Base-by-base conservation (phyloP, 2,113 vertebrate genomes). In the Dipodomys stephensi region DNA sequence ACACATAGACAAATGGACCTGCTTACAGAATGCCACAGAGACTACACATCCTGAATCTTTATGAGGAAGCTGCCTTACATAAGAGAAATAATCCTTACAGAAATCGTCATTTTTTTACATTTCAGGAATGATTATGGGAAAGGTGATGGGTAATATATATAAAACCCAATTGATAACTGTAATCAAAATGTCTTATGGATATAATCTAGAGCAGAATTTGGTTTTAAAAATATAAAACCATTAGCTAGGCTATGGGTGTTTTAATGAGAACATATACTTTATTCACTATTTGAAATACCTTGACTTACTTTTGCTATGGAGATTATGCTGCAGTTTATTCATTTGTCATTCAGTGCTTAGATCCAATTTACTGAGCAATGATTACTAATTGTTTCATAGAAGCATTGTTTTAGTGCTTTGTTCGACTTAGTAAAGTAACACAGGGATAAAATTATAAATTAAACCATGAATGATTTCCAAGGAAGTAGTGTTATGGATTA, bases 211-310 rank as follows among this genome's bases (percentile, higher is more conserved):
- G 92, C 83, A 93, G 76, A 93, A 95, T 96, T 90, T 79, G 88
- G 84, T 94, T 96, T 96, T 22, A 96, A 96, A 96, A 92, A 62
- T 93, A 83, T 96, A 96, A 96, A 90, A 28, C 96, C 71, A 83
- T 94, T 85, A 91, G 88, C 95, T 94, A 79, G 97, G 96, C n/a
- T 95, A 30, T 35, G 53, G 64, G 9, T 73, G 1, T 94, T 67
- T 96, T 97, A 97, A 84, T 94, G 92, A 93, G 67, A 84, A 80
- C 82, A 92, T 94, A 19, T 44, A 87, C 92, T 80, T 97, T 94
- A 65, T 22, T 91, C 74, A 92, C 78, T 96, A 73, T 25, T 96
- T 95, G 80, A 93, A 96, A 87, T 93, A 16, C 77, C 67, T 93
- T 92, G 95, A 97, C 92, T 93, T 77, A 84, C 39, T 92, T 93